phyloP scores from a whole-genome alignment of 1,140 invertebrate genomes.

The Heliconius hermathena region DNA sequence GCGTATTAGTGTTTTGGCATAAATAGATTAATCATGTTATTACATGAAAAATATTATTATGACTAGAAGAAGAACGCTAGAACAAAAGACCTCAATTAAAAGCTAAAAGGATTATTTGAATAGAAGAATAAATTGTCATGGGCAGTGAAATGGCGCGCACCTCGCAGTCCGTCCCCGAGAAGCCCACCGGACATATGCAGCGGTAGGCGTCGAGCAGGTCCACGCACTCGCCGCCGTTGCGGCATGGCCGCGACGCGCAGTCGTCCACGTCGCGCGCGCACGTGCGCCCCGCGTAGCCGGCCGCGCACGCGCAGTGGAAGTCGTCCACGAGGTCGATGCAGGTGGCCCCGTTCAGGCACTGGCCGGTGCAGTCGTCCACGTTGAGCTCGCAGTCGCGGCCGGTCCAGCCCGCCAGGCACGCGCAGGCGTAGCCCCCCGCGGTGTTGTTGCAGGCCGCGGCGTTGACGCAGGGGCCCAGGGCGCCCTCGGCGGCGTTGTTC shows the following conservation, averaged over 20 bases:
- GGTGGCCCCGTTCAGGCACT: slow-evolving; percentile 92
- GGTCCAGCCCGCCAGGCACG: slow-evolving; percentile 92
- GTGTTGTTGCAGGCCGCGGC: slow-evolving; percentile 90
- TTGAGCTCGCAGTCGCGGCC: slow-evolving; percentile 93
- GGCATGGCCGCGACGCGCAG: slow-evolving; percentile 89
- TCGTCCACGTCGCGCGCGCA: slow-evolving; percentile 88
- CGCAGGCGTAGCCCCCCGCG: slow-evolving; percentile 91
- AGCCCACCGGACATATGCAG: slow-evolving; percentile 93
- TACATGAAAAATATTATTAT: not conserved
- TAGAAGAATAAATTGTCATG: not conserved
- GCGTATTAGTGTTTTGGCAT: not conserved
- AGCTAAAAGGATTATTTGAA: not conserved
- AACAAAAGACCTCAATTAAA: not conserved
- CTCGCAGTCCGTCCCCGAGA: slow-evolving; percentile 90
- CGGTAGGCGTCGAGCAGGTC: slow-evolving; percentile 90
- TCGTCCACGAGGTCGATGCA: slow-evolving; percentile 93
- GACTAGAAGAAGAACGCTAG: not conserved
- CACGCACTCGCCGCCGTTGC: slow-evolving; percentile 92
- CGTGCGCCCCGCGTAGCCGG: slow-evolving; percentile 88
- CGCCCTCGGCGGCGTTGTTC: slow-evolving; percentile 49
- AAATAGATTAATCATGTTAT: not conserved
- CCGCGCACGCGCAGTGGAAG: slow-evolving; percentile 91
- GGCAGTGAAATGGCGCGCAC: slow-evolving; percentile 62
- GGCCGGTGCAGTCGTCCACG: slow-evolving; percentile 93
- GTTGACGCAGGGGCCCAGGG: slow-evolving; percentile 88